These are phyloP conservation scores for Staurois parvus DNA, from an alignment of 2,797 vertebrate genomes.

Conservation along the genomic window DNA sequence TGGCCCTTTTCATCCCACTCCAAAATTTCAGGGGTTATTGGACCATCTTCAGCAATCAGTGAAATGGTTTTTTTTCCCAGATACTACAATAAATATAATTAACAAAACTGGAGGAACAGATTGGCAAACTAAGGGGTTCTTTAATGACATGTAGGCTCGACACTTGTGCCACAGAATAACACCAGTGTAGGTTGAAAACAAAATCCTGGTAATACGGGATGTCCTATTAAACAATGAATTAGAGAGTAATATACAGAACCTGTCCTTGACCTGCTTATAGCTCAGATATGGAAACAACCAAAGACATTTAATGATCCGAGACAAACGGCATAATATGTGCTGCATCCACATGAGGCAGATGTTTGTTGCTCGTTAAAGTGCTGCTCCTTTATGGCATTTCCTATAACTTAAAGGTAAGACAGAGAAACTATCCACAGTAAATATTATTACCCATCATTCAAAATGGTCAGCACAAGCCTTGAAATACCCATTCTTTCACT, in stretches of 20 bases:
- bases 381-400: background rate
- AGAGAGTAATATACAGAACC: background rate
- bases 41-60: background rate
- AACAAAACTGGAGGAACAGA: conserved; percentile 20
- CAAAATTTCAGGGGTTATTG: background rate
- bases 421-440: background rate
- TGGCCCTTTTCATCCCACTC: background rate
- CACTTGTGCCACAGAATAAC: background rate
- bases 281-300: background rate
- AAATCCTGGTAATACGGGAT: background rate
- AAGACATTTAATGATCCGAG: background rate
- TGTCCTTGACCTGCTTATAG: background rate
- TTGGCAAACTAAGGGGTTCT: conserved; percentile 40
- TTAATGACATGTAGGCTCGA: background rate
- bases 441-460: background rate
- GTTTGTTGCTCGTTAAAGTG: background rate
- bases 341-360: background rate
- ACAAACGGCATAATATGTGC: background rate
- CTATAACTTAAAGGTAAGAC: background rate
- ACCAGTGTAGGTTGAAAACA: background rate
- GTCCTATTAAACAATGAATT: background rate
- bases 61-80: background rate
- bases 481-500: background rate
- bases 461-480: background rate
- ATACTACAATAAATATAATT: conserved; percentile 39